Evolutionary conservation across 2,797 vertebrate genomes (phyloP), one percentile per base, ranked within the genome.

Genomic region (Okamejei kenojei): DNA sequence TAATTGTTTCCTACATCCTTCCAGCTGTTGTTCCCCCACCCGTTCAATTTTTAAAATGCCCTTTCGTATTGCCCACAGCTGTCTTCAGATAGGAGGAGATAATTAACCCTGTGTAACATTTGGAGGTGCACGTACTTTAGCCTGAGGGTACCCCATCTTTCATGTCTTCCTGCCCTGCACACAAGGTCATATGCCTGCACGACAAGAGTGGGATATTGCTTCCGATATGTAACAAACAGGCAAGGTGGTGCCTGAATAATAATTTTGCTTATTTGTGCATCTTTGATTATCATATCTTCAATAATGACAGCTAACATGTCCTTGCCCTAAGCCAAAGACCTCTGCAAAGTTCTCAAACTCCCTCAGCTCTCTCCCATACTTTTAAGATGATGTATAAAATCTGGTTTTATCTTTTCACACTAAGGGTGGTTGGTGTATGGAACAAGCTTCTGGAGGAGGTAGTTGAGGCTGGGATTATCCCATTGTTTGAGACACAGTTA

Each of bases 1-100:
- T 86, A 86, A 86, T 86, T 86, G 82, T 86, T 86, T 86, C 82
- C 82, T 65, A 58, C 61, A 13, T 86, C 58, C 58, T 86, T 86
- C 63, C 82, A 63, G 82, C 82, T 86, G 58, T 61, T 86, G 58
- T 61, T 86, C 82, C 82, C 80, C 82, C 29, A 32, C 9, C 32
- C 63, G 13, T 71, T 54, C 26, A n/a, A 61, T 65, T 84, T 54
- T 63, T 65, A 32, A 65, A 86, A 86, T 86, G 82, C 58, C 82
- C 58, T 63, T 65, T 54, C 63, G 15, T 86, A 65, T 6, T 61
- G 61, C 82, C n/a, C n/a, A 63, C 58, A 19, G 82, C 63, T 29
- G n/a, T n/a, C 26, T 86, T 32, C 19, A 86, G 54, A 65, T 61
- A 61, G 63, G 29, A 65, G 61, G 29, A 86, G 29, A 63, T 86